These are phyloP conservation scores for Baronia brevicornis DNA, from an alignment of 2,888 invertebrate genomes.

Conservation along the genomic window DNA sequence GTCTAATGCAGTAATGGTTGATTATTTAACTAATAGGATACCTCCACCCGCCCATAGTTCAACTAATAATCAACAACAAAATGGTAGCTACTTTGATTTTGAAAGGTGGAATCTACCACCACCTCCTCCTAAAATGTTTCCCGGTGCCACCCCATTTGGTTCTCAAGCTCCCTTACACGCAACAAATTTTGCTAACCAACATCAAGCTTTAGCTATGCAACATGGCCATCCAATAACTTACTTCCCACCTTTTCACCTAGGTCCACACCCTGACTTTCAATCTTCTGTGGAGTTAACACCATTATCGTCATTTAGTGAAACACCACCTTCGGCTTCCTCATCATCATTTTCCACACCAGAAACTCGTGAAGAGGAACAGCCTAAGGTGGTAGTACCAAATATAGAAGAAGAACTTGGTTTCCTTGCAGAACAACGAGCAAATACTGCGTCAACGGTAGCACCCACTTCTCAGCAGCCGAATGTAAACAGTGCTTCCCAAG, in stretches of 20 bases:
- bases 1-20: constrained; percentile 72
- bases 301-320: constrained; percentile 74
- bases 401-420: constrained; percentile 92
- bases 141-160: constrained; percentile 74
- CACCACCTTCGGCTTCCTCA: constrained; percentile 75
- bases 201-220: constrained; percentile 79
- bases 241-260: constrained; percentile 84
- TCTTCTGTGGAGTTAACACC: constrained; percentile 80
- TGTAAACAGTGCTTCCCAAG: constrained; percentile 65
- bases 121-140: constrained; percentile 81
- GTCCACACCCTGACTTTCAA: constrained; percentile 81
- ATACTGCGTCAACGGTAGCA: constrained; percentile 69
- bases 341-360: constrained; percentile 73
- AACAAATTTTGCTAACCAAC: constrained; percentile 76
- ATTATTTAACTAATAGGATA: constrained; percentile 76
- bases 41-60: constrained; percentile 85
- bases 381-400: constrained; percentile 91
- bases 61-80: constrained; percentile 74
- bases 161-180: constrained; percentile 76
- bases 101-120: constrained; percentile 87
- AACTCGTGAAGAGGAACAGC: constrained; percentile 81
- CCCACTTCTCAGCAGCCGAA: constrained; percentile 69
- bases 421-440: constrained; percentile 78
- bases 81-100: constrained; percentile 85
- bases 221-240: constrained; percentile 84